A percentile compares a stretch with the other conserved stretches of the same genome.
These are phyloP conservation scores for Brachionus asplanchnoidis DNA, from an alignment of 1,140 invertebrate genomes.

Conservation along the genomic window DNA sequence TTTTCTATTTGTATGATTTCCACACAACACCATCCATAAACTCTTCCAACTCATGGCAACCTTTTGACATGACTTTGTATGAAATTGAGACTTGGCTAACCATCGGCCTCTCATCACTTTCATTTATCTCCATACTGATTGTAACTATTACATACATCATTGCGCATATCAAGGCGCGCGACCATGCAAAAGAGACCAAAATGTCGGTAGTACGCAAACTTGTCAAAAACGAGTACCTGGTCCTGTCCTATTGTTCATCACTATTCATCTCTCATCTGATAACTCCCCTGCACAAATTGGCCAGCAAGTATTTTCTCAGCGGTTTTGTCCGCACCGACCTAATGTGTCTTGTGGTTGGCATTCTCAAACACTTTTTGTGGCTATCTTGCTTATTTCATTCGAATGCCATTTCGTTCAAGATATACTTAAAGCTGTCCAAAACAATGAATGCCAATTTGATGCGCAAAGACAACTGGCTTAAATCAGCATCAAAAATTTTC, in stretches of 20 bases:
- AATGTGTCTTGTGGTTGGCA: not conserved
- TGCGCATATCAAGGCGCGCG: not conserved
- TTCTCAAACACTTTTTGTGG: slow-evolving; percentile 14
- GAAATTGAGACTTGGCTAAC: slow-evolving; percentile 8
- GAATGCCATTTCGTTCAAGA: slow-evolving; percentile 32
- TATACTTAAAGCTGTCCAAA: slow-evolving; percentile 20
- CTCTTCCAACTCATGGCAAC: not conserved
- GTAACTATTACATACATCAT: not conserved
- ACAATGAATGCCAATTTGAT: not conserved
- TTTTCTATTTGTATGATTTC: not conserved
- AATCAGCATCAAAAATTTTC: not conserved
- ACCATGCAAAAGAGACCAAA: not conserved
- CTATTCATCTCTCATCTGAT: slow-evolving; percentile 1
- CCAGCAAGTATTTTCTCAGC: not conserved
- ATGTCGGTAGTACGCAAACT: not conserved
- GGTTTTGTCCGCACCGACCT: not conserved
- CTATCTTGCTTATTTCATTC: slow-evolving; percentile 17
- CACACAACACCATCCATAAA: not conserved
- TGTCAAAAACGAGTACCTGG: slow-evolving; percentile 27
- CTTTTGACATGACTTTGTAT: not conserved
- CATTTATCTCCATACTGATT: not conserved
- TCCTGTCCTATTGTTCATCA: not conserved
- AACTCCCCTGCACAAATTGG: not conserved
- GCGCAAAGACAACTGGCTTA: not conserved
- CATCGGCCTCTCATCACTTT: not conserved